Evolutionary conservation across 1,140 invertebrate genomes (phyloP), one percentile per base, ranked within the genome.

Genomic region (Agraylea sexmaculata): DNA sequence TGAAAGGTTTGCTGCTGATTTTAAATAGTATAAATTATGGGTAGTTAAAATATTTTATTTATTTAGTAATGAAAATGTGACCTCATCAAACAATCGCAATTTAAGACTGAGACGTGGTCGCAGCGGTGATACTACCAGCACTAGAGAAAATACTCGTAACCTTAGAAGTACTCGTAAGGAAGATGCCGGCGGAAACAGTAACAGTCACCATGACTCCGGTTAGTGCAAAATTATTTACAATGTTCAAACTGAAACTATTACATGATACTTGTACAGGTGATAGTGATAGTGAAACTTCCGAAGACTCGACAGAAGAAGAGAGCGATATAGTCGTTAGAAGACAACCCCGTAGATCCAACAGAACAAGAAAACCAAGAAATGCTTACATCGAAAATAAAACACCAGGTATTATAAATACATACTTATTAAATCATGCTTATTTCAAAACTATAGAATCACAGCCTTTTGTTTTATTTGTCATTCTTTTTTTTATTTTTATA

Each of bases 321-420:
- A 64, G 60, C 39, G 60, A 61, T 40, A 40, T 62, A 39, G 51
- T 56, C 5, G 51, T 60, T 32, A 48, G 52, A 8, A 46, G 57
- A 1, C 48, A 51, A 29, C 58, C 62, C 47, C 59, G 64, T 5
- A 57, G 64, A 36, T 67, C 64, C 6, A 60, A 60, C 20, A 59
- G 64, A 47, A 61, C 61, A 17, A 56, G 61, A 38, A 56, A 58
- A 25, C 56, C 62, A 6, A 59, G 60, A 43, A 58, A 57, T 16
- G 58, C 64, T 27, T 67, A 63, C 49, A 60, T 67, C 33, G 57
- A 64, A 51, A 55, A n/a, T n/a, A n/a, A n/a, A n/a, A n/a, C n/a
- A n/a, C n/a, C n/a, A n/a, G n/a, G n/a, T n/a, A n/a, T n/a, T n/a
- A n/a, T n/a, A n/a, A n/a, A n/a, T n/a, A n/a, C n/a, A n/a, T n/a